Conservation (phyloP, 2,113 vertebrate genomes). For the Chitala chitala region DNA sequence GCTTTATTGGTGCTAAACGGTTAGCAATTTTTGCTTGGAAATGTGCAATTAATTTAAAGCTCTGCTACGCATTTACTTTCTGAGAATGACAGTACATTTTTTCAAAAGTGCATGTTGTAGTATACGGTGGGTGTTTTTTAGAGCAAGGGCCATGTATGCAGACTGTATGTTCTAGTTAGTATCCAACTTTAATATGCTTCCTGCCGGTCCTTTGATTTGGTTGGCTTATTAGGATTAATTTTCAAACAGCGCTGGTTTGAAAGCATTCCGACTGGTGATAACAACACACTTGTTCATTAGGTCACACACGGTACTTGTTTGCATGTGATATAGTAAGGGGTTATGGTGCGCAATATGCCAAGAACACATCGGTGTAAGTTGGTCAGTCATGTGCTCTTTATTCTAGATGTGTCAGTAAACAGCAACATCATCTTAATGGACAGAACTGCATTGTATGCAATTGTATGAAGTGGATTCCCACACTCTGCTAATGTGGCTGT, state of each 20-base stretch:
- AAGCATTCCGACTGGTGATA: not conserved
- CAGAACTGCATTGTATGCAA: not conserved
- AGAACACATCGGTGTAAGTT: not conserved
- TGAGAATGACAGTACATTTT: not conserved
- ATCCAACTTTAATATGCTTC: not conserved
- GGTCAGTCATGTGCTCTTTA: not conserved
- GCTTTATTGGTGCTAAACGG: too few species aligned
- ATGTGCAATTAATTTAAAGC: not conserved
- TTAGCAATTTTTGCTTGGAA: not conserved
- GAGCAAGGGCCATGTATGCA: not conserved
- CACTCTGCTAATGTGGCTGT: too few species aligned
- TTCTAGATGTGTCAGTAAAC: not conserved
- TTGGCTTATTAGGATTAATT: not conserved
- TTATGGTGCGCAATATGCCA: not conserved
- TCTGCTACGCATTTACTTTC: constrained; percentile 1
- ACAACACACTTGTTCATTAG: not conserved
- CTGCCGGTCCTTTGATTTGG: not conserved
- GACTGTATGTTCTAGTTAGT: not conserved
- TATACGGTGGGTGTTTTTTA: not conserved
- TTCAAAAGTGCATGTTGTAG: not conserved
- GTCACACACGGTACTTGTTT: not conserved
- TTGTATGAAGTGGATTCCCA: too few species aligned
- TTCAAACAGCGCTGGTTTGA: not conserved
- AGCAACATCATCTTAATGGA: not conserved
- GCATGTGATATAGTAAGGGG: not conserved